Base-by-base conservation (phyloP, 2,113 vertebrate species). In the Scophthalmus maximus region DNA sequence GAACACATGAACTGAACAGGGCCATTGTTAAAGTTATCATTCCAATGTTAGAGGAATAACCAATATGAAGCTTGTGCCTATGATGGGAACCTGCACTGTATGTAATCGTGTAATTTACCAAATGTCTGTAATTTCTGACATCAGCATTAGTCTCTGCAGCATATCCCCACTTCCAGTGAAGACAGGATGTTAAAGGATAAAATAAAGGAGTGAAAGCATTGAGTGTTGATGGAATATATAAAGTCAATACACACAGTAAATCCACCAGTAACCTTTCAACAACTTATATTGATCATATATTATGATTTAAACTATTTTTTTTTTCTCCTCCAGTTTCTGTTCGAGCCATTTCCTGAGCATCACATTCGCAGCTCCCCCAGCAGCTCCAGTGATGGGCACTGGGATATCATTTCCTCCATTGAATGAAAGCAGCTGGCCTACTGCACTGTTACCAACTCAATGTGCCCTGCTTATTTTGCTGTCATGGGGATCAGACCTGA, bases 241-340 rank as follows among this genome's bases (percentile, higher is more conserved):
- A 15, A 8, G 14, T 18, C 42, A 20, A 8, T n/a, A 46, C 17
- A 46, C 18, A n/a, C 18, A n/a, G 7, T 29, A 7, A n/a, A n/a
- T 27, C 50, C 26, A 53, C 51, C 8, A 18, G 26, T 6, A 10
- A n/a, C 27, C 26, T 5, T 25, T 46, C 17, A 30, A 30, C 25
- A 30, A n/a, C 26, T 18, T 10, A 1, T 5, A 10, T 2, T 18
- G 25, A n/a, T n/a, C n/a, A 20, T 50, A 20, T n/a, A 17, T 18
- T 25, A 30, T 27, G 30, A 8, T 15, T 5, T 6, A 27, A 42
- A 38, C 32, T 9, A 1, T 25, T 55, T 36, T 34, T 23, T 36
- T 27, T 23, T n/a, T 22, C 14, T 26, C 8, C 12, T 34, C 2
- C 18, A 85, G 83, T 56, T 51, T 34, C 4, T 64, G 6, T 27